These are phyloP conservation scores for Erpobdella octoculata DNA, from an alignment of 2,888 invertebrate genomes.

Conservation along the genomic window DNA sequence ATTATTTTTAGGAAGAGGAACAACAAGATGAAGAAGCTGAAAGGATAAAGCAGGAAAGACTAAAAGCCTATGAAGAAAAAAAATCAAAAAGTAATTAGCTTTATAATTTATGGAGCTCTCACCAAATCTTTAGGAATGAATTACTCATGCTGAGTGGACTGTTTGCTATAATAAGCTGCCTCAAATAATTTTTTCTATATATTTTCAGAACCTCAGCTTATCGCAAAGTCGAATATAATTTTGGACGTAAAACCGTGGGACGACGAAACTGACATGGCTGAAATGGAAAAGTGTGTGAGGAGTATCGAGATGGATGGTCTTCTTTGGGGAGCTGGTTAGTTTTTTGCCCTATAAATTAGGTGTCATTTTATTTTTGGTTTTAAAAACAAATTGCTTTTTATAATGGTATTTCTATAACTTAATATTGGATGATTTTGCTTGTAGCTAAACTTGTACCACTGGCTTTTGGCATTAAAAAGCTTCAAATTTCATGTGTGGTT, in stretches of 20 bases:
- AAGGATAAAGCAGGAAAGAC: conserved; percentile 73
- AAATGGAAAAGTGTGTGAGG: conserved; percentile 63
- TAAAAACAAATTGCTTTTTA: too few species aligned
- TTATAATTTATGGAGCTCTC: neutral
- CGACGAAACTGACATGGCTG: conserved; percentile 87
- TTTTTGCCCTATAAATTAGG: neutral
- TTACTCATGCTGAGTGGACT: too few species aligned
- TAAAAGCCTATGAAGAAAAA: conserved; percentile 85
- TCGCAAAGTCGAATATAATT: conserved; percentile 89
- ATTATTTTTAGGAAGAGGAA: conserved; percentile 45
- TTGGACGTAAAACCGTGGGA: conserved; percentile 97
- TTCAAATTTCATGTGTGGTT: conserved; percentile 49
- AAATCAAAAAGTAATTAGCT: conserved; percentile 69
- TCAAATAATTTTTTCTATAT: neutral
- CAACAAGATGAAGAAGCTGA: conserved; percentile 70
- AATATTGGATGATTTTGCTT: neutral
- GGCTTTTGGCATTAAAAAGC: conserved; percentile 87
- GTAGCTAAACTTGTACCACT: conserved; percentile 77
- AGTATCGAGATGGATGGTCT: conserved; percentile 82
- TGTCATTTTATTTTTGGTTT: too few species aligned
- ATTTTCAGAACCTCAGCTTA: conserved; percentile 63
- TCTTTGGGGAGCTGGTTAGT: conserved; percentile 75
- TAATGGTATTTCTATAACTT: neutral
- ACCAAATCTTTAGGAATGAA: too few species aligned
- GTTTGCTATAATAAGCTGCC: neutral